Conservation (phyloP, 2,888 invertebrate genomes). For the Agapostemon virescens region DNA sequence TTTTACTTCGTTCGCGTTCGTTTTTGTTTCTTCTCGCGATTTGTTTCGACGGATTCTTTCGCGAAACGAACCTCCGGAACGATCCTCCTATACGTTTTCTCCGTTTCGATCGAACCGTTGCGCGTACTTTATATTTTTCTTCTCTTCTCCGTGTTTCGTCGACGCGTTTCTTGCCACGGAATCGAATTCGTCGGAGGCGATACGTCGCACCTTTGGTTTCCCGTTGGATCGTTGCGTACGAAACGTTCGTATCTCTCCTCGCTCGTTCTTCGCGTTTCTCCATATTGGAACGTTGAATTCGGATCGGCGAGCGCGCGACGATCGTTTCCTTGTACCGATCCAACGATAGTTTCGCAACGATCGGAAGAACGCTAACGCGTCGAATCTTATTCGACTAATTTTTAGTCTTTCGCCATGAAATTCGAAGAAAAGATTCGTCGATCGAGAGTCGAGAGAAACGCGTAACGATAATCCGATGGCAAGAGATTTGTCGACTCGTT, state of each 20-base stretch:
- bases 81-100: constrained; percentile 20
- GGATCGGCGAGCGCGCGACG: no score
- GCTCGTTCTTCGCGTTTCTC: neutral
- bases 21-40: neutral
- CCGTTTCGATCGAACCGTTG: constrained; percentile 40
- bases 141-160: neutral
- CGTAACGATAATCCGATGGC: constrained; percentile 6
- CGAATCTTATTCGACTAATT: neutral
- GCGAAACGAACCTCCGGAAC: constrained; percentile 1
- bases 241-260: no score
- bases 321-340: no score
- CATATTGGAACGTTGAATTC: neutral
- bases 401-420: no score
- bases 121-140: constrained; percentile 13
- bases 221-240: neutral
- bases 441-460: neutral
- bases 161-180: constrained; percentile 28
- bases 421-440: neutral
- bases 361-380: neutral
- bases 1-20: neutral
- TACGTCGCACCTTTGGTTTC: neutral
- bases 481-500: constrained; percentile 24
- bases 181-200: neutral
- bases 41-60: neutral
- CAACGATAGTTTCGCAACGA: neutral